These are phyloP conservation scores for Melospiza melodia DNA, from an alignment of 2,113 vertebrate species.

Conservation along the genomic window DNA sequence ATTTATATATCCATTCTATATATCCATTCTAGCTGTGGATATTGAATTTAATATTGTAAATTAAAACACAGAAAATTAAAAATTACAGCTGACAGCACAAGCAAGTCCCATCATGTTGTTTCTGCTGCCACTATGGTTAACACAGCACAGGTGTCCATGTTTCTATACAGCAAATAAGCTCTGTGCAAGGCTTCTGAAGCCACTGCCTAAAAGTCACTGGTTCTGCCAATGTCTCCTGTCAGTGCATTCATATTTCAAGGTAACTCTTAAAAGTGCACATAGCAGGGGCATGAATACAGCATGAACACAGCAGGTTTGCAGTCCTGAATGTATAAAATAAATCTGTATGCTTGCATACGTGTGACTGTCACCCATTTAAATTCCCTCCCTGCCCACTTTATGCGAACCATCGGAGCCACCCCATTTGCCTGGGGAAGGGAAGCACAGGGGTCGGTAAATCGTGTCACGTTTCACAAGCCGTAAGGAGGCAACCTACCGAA, in stretches of 20 bases:
- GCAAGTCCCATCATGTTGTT: background rate
- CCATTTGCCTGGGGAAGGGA: background rate
- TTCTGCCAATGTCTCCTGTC: background rate
- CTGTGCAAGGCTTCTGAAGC: background rate
- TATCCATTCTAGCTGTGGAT: background rate
- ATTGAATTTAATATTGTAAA: background rate
- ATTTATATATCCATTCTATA: too few species aligned
- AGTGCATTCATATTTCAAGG: background rate
- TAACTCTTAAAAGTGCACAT: background rate
- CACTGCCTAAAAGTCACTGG: background rate
- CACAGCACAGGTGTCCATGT: background rate
- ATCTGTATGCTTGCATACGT: rapidly evolving
- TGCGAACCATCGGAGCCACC: background rate
- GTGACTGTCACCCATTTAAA: background rate
- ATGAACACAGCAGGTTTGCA: background rate
- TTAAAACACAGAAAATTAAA: background rate
- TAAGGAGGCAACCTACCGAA: background rate
- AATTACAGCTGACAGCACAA: background rate
- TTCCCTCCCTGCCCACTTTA: background rate
- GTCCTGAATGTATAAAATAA: background rate
- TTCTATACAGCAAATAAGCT: background rate
- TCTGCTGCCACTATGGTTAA: background rate
- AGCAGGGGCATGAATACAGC: background rate
- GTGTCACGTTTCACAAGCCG: background rate
- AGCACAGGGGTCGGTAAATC: background rate